Base-by-base conservation (phyloP, 1,140 invertebrate species). In the Brachionus manjavacas region DNA sequence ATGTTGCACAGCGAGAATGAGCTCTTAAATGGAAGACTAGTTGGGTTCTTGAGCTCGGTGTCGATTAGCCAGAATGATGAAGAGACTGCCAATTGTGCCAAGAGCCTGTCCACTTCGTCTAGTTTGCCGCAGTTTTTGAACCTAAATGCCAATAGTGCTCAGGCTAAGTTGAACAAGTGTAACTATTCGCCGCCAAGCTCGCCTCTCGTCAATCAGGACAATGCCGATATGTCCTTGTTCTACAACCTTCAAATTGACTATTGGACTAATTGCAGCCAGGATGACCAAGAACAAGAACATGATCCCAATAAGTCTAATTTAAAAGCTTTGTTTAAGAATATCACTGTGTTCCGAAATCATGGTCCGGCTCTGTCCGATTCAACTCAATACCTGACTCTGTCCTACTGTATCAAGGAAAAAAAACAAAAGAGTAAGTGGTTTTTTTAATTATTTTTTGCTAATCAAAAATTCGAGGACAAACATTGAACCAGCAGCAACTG, bases 101-200 rank as follows among this genome's bases (percentile, higher is more conserved):
- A 76, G 25, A 76, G 20, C 52, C 25, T 76, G 25, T 49, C 72
- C 9, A 76, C 41, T 14, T 76, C 72, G 20, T 76, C 72, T 3
- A 76, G 72, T 76, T 46, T 76, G 41, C 72, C 72, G 52, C 72
- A 76, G 14, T 76, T 76, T 49, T 25, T 76, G 16, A 76, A 72
- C 14, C 16, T 72, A 11, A 72, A 72, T 41, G 28, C 68, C n/a
- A 72, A 49, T n/a, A 76, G 4, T 25, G 20, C 25, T 1, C 72
- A 52, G n/a, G 52, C 31, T 4, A 74, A 43, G 43, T 43, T 20
- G 31, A 74, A 41, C 43, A 74, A 20, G 9, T 25, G 20, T 25
- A 76, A 49, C 9, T 76, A 49, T 49, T 76, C 72, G 41, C 72
- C 72, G 14, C 72, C 72, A 2, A 49, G 12, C 52, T 76, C 72